Conservation (phyloP, 2,888 invertebrate species). For the Melieria crassipennis region DNA sequence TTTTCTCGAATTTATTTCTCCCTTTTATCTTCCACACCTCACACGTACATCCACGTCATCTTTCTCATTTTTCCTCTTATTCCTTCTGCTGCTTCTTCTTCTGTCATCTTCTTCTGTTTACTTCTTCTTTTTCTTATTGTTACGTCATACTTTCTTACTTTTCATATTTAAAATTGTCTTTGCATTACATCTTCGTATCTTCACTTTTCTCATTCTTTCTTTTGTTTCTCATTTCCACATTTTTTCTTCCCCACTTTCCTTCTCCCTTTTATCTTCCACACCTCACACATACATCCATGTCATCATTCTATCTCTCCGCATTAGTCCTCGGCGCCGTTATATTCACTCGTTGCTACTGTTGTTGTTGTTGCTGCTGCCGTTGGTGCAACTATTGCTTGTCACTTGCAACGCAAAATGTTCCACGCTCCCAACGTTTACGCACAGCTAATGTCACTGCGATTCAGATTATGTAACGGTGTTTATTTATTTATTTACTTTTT, state of each 20-base stretch:
- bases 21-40: not conserved
- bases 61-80: not conserved
- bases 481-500: conserved; percentile 29
- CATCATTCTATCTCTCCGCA: not conserved
- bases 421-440: conserved; percentile 28
- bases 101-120: not conserved
- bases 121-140: not conserved
- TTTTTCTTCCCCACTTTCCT: not conserved
- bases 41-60: not conserved
- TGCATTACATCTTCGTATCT: not conserved
- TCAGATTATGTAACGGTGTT: conserved; percentile 34
- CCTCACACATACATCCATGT: conserved; percentile 1
- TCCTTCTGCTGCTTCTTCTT: not conserved
- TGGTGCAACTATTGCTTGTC: not conserved
- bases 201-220: conserved; percentile 13
- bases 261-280: not conserved
- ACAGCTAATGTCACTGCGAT: not conserved
- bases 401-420: conserved; percentile 18
- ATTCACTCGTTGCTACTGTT: not conserved
- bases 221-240: not conserved
- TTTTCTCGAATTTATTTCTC: not conserved
- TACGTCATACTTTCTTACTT: conserved; percentile 1
- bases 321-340: conserved; percentile 13
- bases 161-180: too few species aligned
- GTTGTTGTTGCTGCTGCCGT: not conserved